Percentiles rank a stretch among this genome's conserved stretches.
Conservation (phyloP, 1,140 invertebrate genomes). For the Lanistes nyassanus region DNA sequence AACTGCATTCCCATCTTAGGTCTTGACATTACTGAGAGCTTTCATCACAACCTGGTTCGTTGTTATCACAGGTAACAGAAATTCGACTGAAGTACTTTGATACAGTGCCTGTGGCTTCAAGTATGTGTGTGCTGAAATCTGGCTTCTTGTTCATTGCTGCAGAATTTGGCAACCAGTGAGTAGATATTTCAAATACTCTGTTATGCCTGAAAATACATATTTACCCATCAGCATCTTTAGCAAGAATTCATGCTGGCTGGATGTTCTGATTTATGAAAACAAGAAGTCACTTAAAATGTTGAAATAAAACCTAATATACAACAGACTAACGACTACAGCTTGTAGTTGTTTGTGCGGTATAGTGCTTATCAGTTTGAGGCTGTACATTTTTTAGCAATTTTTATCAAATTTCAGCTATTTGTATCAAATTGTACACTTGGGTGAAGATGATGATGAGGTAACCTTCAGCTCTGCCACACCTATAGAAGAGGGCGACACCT, state of each 20-base stretch:
- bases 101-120: slow-evolving; percentile 94
- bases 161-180: slow-evolving; percentile 99
- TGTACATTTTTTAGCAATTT: not conserved
- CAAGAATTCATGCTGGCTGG: not conserved
- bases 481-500: slow-evolving; percentile 97
- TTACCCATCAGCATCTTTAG: no score
- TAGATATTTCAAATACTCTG: slow-evolving; percentile 50
- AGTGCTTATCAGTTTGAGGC: not conserved
- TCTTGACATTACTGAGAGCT: no score
- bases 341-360: not conserved
- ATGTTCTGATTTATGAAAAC: not conserved
- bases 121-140: slow-evolving; percentile 98
- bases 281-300: not conserved
- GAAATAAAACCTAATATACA: not conserved
- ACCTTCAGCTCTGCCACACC: slow-evolving; percentile 99
- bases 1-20: no score
- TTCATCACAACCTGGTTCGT: no score
- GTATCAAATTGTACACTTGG: slow-evolving; percentile 98
- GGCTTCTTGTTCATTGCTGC: slow-evolving; percentile 98
- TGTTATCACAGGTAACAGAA: slow-evolving; percentile 81
- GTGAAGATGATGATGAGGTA: slow-evolving; percentile 99
- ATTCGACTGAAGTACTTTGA: slow-evolving; percentile 99
- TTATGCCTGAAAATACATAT: no score
- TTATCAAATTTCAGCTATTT: slow-evolving; percentile 78
- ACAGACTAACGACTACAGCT: not conserved